Conservation (phyloP, 2,888 invertebrate species). For the Hirtodrosophila cameraria region DNA sequence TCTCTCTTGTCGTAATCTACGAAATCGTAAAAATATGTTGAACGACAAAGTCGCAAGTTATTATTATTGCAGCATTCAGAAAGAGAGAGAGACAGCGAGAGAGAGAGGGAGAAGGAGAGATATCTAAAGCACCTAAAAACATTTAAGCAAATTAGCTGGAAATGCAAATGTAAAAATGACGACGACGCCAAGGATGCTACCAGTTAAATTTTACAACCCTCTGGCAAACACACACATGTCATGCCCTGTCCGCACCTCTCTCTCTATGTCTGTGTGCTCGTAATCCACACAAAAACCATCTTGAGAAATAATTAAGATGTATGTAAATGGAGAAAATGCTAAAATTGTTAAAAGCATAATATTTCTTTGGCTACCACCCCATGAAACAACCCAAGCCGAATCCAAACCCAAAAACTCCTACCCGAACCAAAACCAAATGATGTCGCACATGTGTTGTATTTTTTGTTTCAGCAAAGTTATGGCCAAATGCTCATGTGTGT, state of each 20-base stretch:
- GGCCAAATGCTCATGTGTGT: conserved; percentile 35
- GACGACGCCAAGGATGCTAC: conserved; percentile 67
- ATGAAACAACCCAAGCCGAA: conserved; percentile 15
- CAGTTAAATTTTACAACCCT: conserved; percentile 72
- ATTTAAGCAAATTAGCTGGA: conserved; percentile 78
- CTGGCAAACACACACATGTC: conserved; percentile 26
- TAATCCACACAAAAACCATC: conserved; percentile 75
- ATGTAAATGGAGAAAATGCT: conserved; percentile 80
- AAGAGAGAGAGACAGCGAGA: too few species aligned
- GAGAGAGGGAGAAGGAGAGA: neutral
- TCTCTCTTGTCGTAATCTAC: conserved; percentile 67
- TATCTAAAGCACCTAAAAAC: conserved; percentile 64
- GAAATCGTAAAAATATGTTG: conserved; percentile 76
- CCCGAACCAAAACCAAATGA: conserved; percentile 55
- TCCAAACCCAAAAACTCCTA: conserved; percentile 7
- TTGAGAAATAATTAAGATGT: conserved; percentile 84
- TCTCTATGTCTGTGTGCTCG: conserved; percentile 20
- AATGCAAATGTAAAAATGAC: conserved; percentile 80
- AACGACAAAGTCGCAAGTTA: conserved; percentile 72
- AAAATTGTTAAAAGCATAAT: conserved; percentile 77
- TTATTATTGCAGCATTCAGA: conserved; percentile 63
- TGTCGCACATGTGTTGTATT: conserved; percentile 74
- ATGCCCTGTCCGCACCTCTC: conserved; percentile 5
- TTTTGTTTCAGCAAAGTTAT: conserved; percentile 61
- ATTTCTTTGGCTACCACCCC: conserved; percentile 61